Base-by-base conservation (phyloP, 2,797 vertebrate genomes). In the Coregonus suidteri region DNA sequence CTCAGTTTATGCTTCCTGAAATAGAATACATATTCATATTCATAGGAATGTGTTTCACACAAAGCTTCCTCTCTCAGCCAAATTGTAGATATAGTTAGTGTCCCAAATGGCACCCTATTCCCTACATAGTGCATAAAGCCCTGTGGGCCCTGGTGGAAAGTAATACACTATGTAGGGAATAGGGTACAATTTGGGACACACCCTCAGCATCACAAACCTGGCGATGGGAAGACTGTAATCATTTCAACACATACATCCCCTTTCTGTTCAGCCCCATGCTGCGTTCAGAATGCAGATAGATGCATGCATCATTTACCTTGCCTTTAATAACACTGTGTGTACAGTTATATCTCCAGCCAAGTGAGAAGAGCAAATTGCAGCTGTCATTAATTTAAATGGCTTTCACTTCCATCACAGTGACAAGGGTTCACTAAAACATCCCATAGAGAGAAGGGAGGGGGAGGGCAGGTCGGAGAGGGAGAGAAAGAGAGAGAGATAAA, bases 341-440 rank as follows among this genome's bases (percentile, higher is more conserved):
- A 85, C 72, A 78, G 80, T 81, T 82, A 91, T 86, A 84, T 79
- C 73, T 70, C 71, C n/a, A 18, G 65, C 71, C 64, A 79, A n/a
- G 56, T 64, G 74, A 77, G 79, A 88, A 70, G 66, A 71, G 81
- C 86, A 90, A 87, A 91, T 84, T 66, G 74, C 88, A 86, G 83
- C 77, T 85, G 83, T 88, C 82, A 79, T 82, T 88, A 81, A 84
- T 75, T 83, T 67, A 77, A 82, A 74, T 77, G 75, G 81, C 79
- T 81, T 64, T 81, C 62, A 62, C 72, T 87, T 73, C 75, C 79
- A 83, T 73, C 74, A 53, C 35, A 71, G 79, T 65, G 37, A 30
- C 73, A 47, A 62, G 77, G 82, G 78, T 72, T 67, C 64, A 66
- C 31, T 74, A 54, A 82, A 81, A 79, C 62, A 83, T 25, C 71